Evolutionary conservation across 2,888 invertebrate species (phyloP).

Genomic region (Baronia brevicornis): DNA sequence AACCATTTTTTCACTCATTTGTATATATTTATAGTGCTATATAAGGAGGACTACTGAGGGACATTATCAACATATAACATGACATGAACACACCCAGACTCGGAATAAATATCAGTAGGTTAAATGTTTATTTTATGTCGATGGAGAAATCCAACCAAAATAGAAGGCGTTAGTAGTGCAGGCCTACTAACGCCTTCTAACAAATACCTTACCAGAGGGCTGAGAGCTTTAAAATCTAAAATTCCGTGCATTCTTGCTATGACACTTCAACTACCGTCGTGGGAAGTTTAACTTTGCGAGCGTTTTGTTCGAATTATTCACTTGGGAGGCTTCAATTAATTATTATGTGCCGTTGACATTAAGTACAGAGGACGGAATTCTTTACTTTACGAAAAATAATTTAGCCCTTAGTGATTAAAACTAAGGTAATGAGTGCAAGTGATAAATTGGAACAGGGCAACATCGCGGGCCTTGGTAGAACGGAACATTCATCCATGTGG

Average conservation of each 20-base stretch:
- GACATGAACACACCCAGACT: slow-evolving; percentile 22
- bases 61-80: no score
- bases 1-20: no score
- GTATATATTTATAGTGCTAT: no score
- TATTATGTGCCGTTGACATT: slow-evolving; percentile 41
- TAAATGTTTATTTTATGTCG: no score
- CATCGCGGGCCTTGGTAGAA: slow-evolving; percentile 27
- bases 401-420: slow-evolving; percentile 25
- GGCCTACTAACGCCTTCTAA: no score
- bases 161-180: no score
- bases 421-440: slow-evolving; percentile 30
- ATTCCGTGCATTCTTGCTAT: slow-evolving; percentile 38
- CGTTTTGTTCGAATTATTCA: slow-evolving; percentile 46
- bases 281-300: slow-evolving; percentile 40
- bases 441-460: slow-evolving; percentile 48
- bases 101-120: no score
- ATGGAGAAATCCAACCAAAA: no score
- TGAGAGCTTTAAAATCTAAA: slow-evolving; percentile 19
- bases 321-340: slow-evolving; percentile 56
- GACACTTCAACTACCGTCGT: slow-evolving; percentile 29
- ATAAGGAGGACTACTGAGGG: no score
- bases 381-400: slow-evolving; percentile 44
- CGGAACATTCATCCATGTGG: slow-evolving; percentile 30
- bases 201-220: no score
- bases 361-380: slow-evolving; percentile 33